A percentile compares a stretch with the other conserved stretches of the same genome.
Conservation (phyloP, 2,797 vertebrate genomes). For the Pempheris klunzingeri region DNA sequence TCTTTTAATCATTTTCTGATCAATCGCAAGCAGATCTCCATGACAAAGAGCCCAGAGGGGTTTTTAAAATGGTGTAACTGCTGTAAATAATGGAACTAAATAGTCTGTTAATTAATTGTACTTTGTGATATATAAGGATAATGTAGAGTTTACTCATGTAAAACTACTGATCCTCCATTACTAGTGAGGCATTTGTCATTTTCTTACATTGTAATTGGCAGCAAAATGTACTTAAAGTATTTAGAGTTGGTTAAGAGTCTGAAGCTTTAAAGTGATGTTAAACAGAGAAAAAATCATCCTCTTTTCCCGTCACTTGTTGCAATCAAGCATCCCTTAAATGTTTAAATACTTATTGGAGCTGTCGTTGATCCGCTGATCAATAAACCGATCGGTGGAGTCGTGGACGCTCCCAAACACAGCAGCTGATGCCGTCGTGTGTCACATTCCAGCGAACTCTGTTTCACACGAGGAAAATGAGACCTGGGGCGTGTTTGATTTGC, state of each 20-base stretch:
- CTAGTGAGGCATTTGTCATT: no score
- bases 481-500: slow-evolving; percentile 76
- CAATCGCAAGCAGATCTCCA: no score
- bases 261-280: background rate
- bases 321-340: slow-evolving; percentile 19
- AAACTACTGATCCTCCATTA: no score
- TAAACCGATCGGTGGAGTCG: slow-evolving; percentile 10
- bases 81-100: no score
- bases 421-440: slow-evolving; percentile 19
- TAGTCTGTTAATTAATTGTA: no score
- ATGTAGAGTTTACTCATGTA: no score
- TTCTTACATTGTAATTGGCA: no score
- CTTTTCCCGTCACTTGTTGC: background rate
- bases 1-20: no score
- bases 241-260: background rate
- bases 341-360: slow-evolving; percentile 14
- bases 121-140: no score
- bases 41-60: no score
- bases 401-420: background rate
- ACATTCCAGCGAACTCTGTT: slow-evolving; percentile 66
- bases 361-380: slow-evolving; percentile 6
- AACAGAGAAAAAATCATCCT: background rate
- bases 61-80: no score
- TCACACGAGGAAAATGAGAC: slow-evolving; percentile 56
- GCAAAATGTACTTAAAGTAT: no score